A percentile compares a stretch with the other conserved stretches of the same genome.
Evolutionary conservation across 2,113 vertebrate species (phyloP).

Genomic region (Microcebus ravelobensis): DNA sequence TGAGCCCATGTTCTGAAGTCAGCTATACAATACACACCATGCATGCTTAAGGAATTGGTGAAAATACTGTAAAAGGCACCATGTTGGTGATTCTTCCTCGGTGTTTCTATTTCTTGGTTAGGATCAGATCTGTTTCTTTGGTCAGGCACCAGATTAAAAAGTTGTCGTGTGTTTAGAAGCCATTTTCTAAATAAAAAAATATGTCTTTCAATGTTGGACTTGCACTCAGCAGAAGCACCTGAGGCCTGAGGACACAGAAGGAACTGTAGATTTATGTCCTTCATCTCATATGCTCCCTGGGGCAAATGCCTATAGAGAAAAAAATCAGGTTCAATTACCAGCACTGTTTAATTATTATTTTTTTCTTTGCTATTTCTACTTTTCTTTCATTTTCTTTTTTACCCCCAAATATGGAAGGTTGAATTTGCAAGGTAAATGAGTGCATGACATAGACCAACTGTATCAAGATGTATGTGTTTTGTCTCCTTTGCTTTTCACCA

Average conservation of each 20-base stretch:
- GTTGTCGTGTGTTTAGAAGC: background rate
- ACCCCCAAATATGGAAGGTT: background rate
- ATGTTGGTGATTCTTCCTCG: background rate
- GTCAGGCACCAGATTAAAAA: background rate
- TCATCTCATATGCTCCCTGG: background rate
- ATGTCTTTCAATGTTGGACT: background rate
- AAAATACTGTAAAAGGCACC: background rate
- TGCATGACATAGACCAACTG: background rate
- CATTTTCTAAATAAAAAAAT: background rate
- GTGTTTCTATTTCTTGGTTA: background rate
- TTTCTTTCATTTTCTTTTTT: background rate
- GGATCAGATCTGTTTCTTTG: background rate
- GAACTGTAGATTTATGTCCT: background rate
- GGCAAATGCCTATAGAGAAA: background rate
- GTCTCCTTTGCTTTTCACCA: slow-evolving; percentile 7
- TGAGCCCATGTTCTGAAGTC: background rate
- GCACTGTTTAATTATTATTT: background rate
- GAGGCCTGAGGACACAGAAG: background rate
- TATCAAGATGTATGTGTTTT: background rate
- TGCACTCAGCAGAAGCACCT: background rate
- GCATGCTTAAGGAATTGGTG: background rate
- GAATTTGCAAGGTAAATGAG: background rate
- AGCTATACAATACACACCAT: accelerated
- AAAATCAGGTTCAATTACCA: background rate
- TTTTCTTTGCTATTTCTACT: background rate